These are phyloP conservation scores for Microtus pennsylvanicus DNA, from an alignment of 2,113 vertebrate species.

Conservation along the genomic window DNA sequence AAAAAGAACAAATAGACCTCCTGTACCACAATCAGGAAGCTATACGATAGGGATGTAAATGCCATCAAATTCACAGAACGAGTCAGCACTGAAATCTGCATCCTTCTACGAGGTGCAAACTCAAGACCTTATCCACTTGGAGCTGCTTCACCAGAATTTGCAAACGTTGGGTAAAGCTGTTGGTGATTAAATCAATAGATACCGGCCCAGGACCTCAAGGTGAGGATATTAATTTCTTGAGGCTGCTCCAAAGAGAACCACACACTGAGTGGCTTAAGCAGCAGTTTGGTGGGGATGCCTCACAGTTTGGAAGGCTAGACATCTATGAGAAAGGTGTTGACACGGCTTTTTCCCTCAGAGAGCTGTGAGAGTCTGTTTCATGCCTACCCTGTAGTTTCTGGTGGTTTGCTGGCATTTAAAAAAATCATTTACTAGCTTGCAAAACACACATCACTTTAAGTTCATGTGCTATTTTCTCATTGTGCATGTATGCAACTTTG, in stretches of 20 bases:
- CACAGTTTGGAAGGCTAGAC: slow-evolving; percentile 14
- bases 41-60: not conserved
- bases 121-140: not conserved
- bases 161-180: not conserved
- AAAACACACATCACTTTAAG: not conserved
- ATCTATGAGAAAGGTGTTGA: not conserved
- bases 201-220: not conserved
- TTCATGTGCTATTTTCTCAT: not conserved
- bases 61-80: not conserved
- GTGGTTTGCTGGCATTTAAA: slow-evolving; percentile 12
- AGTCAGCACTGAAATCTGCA: not conserved
- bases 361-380: not conserved
- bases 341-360: not conserved
- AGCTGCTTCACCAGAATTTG: slow-evolving; percentile 1
- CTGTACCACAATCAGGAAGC: not conserved
- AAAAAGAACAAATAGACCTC: not conserved
- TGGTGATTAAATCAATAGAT: not conserved
- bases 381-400: not conserved
- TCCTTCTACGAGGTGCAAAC: not conserved
- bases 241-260: not conserved
- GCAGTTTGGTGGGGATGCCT: not conserved
- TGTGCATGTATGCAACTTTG: not conserved
- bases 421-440: not conserved
- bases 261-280: not conserved
- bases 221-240: not conserved